A percentile compares a stretch with the other conserved stretches of the same genome.
These are phyloP conservation scores for Triplophysa siluroides DNA, from an alignment of 2,113 vertebrate species.

Conservation along the genomic window DNA sequence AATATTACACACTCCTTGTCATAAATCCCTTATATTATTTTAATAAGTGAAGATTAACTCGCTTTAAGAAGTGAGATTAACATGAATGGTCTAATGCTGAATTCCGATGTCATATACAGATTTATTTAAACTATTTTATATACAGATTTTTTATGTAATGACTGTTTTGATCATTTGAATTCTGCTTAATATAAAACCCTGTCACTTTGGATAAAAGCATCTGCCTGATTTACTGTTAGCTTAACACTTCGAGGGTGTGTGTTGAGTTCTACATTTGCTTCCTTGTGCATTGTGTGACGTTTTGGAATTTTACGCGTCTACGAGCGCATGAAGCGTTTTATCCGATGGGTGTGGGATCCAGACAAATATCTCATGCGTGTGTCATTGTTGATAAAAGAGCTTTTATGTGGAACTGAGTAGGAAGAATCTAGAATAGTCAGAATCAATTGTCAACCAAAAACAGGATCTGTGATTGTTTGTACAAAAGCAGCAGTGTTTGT, in stretches of 20 bases:
- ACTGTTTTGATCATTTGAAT: too few species aligned
- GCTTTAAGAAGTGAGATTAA: background rate
- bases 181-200: too few species aligned
- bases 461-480: background rate
- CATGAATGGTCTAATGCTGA: background rate
- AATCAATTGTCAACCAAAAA: conserved; percentile 7
- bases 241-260: conserved; percentile 14
- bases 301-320: background rate
- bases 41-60: too few species aligned
- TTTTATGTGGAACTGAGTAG: background rate
- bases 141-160: too few species aligned
- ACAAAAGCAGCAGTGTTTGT: conserved; percentile 32
- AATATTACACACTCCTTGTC: conserved; percentile 11
- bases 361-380: background rate
- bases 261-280: background rate
- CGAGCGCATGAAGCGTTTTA: background rate
- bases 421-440: background rate
- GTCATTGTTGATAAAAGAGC: conserved; percentile 26
- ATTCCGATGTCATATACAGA: background rate
- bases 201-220: too few species aligned
- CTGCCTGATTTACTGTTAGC: background rate
- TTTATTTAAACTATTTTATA: too few species aligned
- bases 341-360: conserved; percentile 30
- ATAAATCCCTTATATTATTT: background rate
- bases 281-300: background rate